Evolutionary conservation across 2,888 invertebrate species (phyloP).

Genomic region (Teleiodes luculella): DNA sequence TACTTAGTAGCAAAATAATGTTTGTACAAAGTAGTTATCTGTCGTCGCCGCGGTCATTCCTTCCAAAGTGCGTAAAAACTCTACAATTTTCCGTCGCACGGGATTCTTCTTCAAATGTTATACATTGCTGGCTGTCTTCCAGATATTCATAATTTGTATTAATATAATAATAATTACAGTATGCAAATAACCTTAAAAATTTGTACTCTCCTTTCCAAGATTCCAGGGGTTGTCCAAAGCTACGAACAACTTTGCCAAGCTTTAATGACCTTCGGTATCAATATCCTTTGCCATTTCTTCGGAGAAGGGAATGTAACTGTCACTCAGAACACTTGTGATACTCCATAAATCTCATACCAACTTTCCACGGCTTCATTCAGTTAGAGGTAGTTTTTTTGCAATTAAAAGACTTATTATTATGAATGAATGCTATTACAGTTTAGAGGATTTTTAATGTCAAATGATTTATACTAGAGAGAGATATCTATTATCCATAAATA

Average conservation of each 20-base stretch:
- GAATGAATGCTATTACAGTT: no score
- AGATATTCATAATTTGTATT: no score
- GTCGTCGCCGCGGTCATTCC: background rate
- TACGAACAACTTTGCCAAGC: conserved; percentile 54
- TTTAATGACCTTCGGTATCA: conserved; percentile 66
- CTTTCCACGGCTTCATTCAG: conserved; percentile 67
- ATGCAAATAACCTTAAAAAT: no score
- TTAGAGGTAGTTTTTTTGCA: conserved; percentile 53
- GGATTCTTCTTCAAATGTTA: background rate
- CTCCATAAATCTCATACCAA: conserved; percentile 71
- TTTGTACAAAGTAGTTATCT: background rate
- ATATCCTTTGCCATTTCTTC: conserved; percentile 60
- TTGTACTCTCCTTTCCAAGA: conserved; percentile 52
- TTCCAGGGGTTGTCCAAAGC: conserved; percentile 74
- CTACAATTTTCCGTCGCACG: background rate
- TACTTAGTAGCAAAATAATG: background rate
- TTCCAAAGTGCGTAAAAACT: conserved; percentile 2
- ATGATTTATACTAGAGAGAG: no score
- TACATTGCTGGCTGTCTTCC: background rate
- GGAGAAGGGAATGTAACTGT: conserved; percentile 64
- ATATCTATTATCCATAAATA: no score
- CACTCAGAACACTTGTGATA: conserved; percentile 65
- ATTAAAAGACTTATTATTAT: no score
- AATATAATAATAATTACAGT: no score
- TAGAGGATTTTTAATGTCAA: no score